Percentiles rank a stretch among this genome's conserved stretches.
phyloP scores from a whole-genome alignment of 2,113 vertebrate species.

The Tonatia bakeri region DNA sequence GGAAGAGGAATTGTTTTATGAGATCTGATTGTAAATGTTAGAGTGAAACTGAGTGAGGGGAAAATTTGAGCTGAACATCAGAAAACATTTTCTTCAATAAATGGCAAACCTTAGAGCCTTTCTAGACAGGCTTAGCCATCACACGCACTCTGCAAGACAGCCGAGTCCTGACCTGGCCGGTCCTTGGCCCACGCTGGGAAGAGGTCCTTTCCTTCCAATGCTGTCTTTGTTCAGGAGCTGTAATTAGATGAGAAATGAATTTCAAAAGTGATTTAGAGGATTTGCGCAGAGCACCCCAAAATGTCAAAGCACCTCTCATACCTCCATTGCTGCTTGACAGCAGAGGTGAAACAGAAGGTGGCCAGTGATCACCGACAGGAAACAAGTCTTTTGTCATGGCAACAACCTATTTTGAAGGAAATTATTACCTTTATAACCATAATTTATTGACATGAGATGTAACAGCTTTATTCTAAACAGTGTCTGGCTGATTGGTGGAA shows the following conservation, averaged over 20 bases:
- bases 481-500: constrained; percentile 18
- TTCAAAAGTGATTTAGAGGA: constrained; percentile 25
- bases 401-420: constrained; percentile 67
- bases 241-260: constrained; percentile 38
- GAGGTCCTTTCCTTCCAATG: background rate
- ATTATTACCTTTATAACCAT: constrained; percentile 56
- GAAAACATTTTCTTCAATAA: background rate
- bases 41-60: constrained; percentile 52
- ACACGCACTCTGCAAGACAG: background rate
- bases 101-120: background rate
- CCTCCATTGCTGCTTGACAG: constrained; percentile 16
- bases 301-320: background rate
- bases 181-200: background rate
- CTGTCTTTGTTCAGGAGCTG: background rate
- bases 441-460: constrained; percentile 53
- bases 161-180: background rate
- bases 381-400: constrained; percentile 64
- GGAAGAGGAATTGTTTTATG: constrained; percentile 46
- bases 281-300: background rate
- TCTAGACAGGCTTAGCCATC: constrained; percentile 30
- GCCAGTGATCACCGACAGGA: constrained; percentile 60
- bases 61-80: constrained; percentile 28
- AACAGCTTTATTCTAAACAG: constrained; percentile 59
- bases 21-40: constrained; percentile 54
- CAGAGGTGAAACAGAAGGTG: constrained; percentile 56